phyloP scores from a whole-genome alignment of 2,888 invertebrate species.

The Limenitis arthemis region DNA sequence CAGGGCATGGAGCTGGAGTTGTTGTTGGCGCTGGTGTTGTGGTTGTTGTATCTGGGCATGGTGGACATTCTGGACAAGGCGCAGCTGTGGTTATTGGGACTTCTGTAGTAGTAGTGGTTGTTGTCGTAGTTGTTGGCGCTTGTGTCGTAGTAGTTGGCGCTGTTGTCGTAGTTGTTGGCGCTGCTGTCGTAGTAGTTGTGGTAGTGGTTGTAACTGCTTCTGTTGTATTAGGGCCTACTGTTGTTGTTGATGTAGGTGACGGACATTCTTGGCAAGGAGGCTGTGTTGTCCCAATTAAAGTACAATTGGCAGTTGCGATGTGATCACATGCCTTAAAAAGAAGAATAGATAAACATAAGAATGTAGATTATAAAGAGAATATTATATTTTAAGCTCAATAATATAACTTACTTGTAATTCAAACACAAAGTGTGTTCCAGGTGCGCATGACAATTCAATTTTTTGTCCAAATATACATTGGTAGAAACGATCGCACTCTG shows the following conservation, averaged over 20 bases:
- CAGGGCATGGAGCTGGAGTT: neutral
- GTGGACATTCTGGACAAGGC: neutral
- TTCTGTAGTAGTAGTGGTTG: neutral
- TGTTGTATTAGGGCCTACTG: neutral
- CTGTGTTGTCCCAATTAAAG: neutral
- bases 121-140: neutral
- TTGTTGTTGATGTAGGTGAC: neutral
- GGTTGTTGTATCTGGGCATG: neutral
- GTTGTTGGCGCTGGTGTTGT: neutral
- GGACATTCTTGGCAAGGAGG: too few species aligned
- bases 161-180: neutral
- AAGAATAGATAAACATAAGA: too few species aligned
- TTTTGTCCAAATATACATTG: slow-evolving; percentile 37
- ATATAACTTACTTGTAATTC: neutral
- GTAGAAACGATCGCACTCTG: slow-evolving; percentile 49
- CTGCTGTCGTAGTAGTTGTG: neutral
- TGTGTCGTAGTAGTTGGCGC: neutral
- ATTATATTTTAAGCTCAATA: too few species aligned
- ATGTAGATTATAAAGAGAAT: too few species aligned
- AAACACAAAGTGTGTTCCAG: slow-evolving; percentile 20
- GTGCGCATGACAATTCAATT: slow-evolving; percentile 31
- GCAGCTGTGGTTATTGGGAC: neutral
- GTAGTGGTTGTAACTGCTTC: neutral
- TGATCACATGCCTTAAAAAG: too few species aligned
- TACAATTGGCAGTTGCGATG: too few species aligned